A percentile compares a stretch with the other conserved stretches of the same genome.
Evolutionary conservation across 92 coral and sea anemone genomes (phyloP).

Genomic region (Pocillopora meandrina): DNA sequence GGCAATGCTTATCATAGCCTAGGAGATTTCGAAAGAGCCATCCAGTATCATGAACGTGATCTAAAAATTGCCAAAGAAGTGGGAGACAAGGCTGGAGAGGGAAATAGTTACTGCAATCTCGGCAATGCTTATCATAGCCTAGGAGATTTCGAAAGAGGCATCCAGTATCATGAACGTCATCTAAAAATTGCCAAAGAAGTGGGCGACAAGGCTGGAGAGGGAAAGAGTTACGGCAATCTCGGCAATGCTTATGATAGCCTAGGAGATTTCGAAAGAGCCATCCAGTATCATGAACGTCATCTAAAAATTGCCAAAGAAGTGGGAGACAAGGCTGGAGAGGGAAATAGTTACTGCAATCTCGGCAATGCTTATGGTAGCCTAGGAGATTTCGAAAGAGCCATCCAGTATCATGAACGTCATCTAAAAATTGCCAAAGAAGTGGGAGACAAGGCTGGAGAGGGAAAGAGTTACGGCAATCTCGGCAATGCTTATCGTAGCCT

Average conservation of each 20-base stretch:
- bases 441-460: not conserved
- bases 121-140: not conserved
- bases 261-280: not conserved
- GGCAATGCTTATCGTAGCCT: not conserved
- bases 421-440: too few species aligned
- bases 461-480: not conserved
- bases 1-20: not conserved
- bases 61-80: too few species aligned
- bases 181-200: not conserved
- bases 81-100: not conserved
- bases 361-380: not conserved
- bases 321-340: not conserved
- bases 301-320: conserved; percentile 3
- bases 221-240: too few species aligned
- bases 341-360: not conserved
- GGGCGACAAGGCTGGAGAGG: not conserved
- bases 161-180: not conserved
- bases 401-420: not conserved
- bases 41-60: too few species aligned
- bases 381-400: not conserved
- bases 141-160: not conserved
- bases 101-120: not conserved
- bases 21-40: not conserved
- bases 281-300: not conserved
- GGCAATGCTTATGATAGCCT: too few species aligned